Evolutionary conservation across 2,113 vertebrate genomes (phyloP).

Genomic region (Gambusia holbrooki): DNA sequence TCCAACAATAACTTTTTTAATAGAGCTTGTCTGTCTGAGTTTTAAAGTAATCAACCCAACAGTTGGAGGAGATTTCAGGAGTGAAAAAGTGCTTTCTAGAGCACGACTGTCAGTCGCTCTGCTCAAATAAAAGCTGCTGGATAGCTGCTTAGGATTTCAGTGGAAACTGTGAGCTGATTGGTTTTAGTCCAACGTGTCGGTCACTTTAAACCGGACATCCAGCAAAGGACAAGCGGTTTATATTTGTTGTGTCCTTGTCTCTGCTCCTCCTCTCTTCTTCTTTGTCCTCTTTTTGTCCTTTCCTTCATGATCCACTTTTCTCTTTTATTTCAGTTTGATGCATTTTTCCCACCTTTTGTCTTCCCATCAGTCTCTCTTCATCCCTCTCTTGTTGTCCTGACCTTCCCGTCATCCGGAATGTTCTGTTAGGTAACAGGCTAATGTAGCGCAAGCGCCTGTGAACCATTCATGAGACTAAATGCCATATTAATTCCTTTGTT

Average conservation of each 20-base stretch:
- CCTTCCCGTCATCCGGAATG: slow-evolving; percentile 20
- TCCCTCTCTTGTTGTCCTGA: slow-evolving; percentile 6
- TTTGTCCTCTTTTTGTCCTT: slow-evolving; percentile 1
- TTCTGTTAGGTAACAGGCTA: slow-evolving; percentile 52
- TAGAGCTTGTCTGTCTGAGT: background rate
- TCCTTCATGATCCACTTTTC: background rate
- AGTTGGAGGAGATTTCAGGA: too few relatives aligned
- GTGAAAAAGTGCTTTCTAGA: too few relatives aligned
- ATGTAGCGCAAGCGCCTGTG: slow-evolving; percentile 42
- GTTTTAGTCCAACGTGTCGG: slow-evolving; percentile 70
- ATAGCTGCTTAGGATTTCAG: slow-evolving; percentile 51
- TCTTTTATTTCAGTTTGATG: slow-evolving; percentile 1
- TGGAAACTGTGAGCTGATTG: slow-evolving; percentile 68
- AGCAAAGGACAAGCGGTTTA: slow-evolving; percentile 48
- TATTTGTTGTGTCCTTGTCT: slow-evolving; percentile 32
- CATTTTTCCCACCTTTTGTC: background rate
- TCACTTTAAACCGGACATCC: slow-evolving; percentile 50
- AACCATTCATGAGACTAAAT: slow-evolving; percentile 34
- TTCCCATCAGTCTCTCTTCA: slow-evolving; percentile 12
- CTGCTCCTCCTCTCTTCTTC: background rate
- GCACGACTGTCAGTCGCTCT: background rate
- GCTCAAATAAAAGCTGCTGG: slow-evolving; percentile 1
- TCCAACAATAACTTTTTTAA: background rate
- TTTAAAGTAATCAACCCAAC: too few relatives aligned
- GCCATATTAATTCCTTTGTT: slow-evolving; percentile 23